Evolutionary conservation across 1,140 invertebrate species (phyloP), one percentile per base, ranked within the genome.

Genomic region (Liolophura sinensis): DNA sequence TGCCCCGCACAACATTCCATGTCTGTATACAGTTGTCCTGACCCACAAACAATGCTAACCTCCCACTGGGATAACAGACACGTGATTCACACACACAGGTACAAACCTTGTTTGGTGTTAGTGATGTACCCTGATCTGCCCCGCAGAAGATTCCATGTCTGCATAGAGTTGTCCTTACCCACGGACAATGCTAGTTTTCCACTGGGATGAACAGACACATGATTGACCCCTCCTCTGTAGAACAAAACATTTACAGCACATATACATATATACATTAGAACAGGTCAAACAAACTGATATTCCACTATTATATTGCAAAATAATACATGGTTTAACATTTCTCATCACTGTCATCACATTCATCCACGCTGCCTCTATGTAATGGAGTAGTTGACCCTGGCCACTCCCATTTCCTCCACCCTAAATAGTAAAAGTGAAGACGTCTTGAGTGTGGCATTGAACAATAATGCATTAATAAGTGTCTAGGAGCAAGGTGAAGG

Each of bases 141-240:
- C 85, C 95, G 96, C 0, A 98, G 86, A 65, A 98, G 85, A 87
- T 98, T 96, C 96, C 96, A 98, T 1, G 94, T 96, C 73, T 91
- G 87, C 24, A 98, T 83, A 4, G 91, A 91, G 65, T 89, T 89
- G 83, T 97, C 95, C 64, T 88, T 89, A 20, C 94, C 93, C 20
- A 96, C 88, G 20, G 93, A 93, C 9, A 98, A 80, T 3, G 93
- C 92, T 64, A 98, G 75, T 86, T 95, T 96, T 7, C 94, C 93
- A 75, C 90, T 91, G 12, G 93, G 92, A 88, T 98, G 96, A 65
- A 97, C 71, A 49, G 82, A 77, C 18, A 86, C 57, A 71, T 63
- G 68, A 61, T 76, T 80, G 1, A 87, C 68, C n/a, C 73, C 62
- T 47, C 75, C 72, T 64, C 87, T 66, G 90, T 87, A 62, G 95